phyloP scores from a whole-genome alignment of 2,797 vertebrate genomes.

The Geotrypetes seraphini region DNA sequence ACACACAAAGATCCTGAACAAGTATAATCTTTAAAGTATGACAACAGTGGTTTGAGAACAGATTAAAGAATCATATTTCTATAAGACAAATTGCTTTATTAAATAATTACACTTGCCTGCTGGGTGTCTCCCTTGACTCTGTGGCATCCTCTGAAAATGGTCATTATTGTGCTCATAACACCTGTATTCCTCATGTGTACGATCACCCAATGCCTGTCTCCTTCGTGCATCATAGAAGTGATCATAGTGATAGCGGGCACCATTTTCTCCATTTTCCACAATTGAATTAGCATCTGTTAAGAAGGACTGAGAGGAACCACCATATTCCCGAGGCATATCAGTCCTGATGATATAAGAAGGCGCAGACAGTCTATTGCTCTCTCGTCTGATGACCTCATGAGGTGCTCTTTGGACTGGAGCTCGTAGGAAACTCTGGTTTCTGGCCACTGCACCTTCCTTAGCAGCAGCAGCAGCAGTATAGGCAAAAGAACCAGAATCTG shows the following conservation, averaged over 20 bases:
- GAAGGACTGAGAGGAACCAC: slow-evolving; percentile 80
- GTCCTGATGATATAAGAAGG: slow-evolving; percentile 80
- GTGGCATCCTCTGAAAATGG: slow-evolving; percentile 77
- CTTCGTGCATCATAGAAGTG: slow-evolving; percentile 75
- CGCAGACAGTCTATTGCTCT: slow-evolving; percentile 86
- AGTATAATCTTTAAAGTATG: too few relatives aligned
- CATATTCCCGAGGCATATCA: slow-evolving; percentile 78
- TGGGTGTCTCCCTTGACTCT: slow-evolving; percentile 71
- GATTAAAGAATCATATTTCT: too few relatives aligned
- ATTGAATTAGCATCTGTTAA: slow-evolving; percentile 62
- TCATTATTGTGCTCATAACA: slow-evolving; percentile 78
- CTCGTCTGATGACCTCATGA: slow-evolving; percentile 80
- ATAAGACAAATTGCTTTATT: too few relatives aligned
- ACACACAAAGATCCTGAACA: too few relatives aligned
- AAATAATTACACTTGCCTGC: slow-evolving; percentile 65
- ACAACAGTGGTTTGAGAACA: too few relatives aligned
- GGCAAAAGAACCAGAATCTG: slow-evolving; percentile 44
- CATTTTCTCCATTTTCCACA: slow-evolving; percentile 80
- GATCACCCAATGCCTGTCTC: slow-evolving; percentile 64
- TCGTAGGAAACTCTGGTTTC: slow-evolving; percentile 83
- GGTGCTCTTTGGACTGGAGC: slow-evolving; percentile 66
- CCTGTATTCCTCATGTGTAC: slow-evolving; percentile 79
- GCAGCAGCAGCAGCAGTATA: slow-evolving; percentile 21
- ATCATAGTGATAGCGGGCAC: slow-evolving; percentile 72
- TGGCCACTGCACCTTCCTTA: slow-evolving; percentile 64